A percentile compares a stretch with the other conserved stretches of the same genome.
phyloP scores from a whole-genome alignment of 2,797 vertebrate species.

The Lithobates pipiens region DNA sequence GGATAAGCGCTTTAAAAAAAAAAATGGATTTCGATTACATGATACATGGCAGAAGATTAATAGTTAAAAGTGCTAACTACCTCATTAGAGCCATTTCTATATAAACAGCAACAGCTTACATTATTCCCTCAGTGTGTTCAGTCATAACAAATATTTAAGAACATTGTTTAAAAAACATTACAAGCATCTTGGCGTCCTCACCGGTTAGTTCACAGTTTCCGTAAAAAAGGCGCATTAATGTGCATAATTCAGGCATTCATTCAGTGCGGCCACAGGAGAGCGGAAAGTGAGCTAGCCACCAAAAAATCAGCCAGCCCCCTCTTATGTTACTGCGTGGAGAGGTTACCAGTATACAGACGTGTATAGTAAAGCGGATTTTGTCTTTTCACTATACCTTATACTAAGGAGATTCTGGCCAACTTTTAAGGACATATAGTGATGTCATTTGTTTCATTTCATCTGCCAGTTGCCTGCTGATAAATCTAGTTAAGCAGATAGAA shows the following conservation, averaged over 20 bases:
- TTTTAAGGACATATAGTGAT: slow-evolving; percentile 74
- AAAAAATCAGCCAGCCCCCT: background rate
- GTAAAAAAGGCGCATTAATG: slow-evolving; percentile 14
- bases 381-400: background rate
- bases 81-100: slow-evolving; percentile 19
- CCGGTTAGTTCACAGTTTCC: slow-evolving; percentile 48
- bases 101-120: slow-evolving; percentile 17
- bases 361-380: background rate
- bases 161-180: slow-evolving; percentile 25
- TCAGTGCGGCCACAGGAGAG: background rate
- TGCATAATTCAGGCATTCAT: slow-evolving; percentile 13
- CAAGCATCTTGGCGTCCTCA: slow-evolving; percentile 11
- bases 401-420: slow-evolving; percentile 66
- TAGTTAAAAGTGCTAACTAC: too few species aligned
- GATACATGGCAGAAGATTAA: background rate
- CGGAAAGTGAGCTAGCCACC: background rate
- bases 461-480: slow-evolving; percentile 75
- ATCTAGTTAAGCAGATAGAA: slow-evolving; percentile 74
- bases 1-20: background rate
- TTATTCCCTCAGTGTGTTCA: background rate
- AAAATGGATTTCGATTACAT: background rate
- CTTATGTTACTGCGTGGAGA: background rate
- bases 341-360: background rate
- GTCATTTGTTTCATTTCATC: slow-evolving; percentile 74
- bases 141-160: background rate